Evolutionary conservation across 2,797 vertebrate species (phyloP), one percentile per base, ranked within the genome.

Genomic region (Lindbergichthys nudifrons): DNA sequence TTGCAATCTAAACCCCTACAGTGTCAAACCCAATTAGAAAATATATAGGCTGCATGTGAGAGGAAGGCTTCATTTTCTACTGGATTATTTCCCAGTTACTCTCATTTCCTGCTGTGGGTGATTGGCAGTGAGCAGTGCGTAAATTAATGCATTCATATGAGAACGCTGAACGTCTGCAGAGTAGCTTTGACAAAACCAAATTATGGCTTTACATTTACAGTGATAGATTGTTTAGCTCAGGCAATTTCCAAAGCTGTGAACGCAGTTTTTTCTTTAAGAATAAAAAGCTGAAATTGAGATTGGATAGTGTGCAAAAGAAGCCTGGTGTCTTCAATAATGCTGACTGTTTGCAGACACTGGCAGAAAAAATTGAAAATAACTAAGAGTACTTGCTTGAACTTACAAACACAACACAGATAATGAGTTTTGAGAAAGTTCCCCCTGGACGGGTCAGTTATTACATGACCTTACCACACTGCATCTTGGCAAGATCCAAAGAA

Each of bases 401-500:
- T 54, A 39, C 10, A 56, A 6, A 43, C 15, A 12, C 14, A 51
- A n/a, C 70, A 69, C 9, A 21, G n/a, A 19, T 65, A 36, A 68
- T 70, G 63, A 68, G 60, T 52, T 75, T 86, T 79, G 30, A 45
- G 56, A 53, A 58, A 78, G 82, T n/a, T 46, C 56, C 50, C 61
- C 23, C 62, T 47, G 41, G 60, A 70, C 11, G 47, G 77, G 75
- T 83, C 73, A 88, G 56, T 70, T 86, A 84, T 77, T 73, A 74
- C 69, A 73, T 43, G 78, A 80, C 82, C 79, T 73, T 36, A 67
- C 78, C 75, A 72, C 63, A 69, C 71, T 68, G 73, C 81, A 79
- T 80, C 77, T 88, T 79, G 74, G 68, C 62, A 73, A 57, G 65
- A 73, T 78, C 70, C 73, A 82, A 73, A 65, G 41, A 30, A 56